Evolutionary conservation across 2,888 invertebrate genomes (phyloP).

Genomic region (Pachycephus smyrnensis): DNA sequence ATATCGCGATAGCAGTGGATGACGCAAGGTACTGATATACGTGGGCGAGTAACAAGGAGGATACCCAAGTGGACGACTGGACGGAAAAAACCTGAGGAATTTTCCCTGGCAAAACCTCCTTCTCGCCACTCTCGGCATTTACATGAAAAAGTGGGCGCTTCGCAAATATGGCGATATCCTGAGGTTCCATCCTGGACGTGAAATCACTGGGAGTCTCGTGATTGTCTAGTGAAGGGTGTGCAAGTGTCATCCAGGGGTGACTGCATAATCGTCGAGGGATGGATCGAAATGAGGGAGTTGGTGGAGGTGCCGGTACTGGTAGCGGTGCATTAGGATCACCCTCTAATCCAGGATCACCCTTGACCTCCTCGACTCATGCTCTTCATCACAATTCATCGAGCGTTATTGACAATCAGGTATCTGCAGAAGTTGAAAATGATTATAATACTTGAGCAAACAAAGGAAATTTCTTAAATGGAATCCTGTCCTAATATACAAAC

Average conservation of each 20-base stretch:
- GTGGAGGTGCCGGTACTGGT: constrained; percentile 30
- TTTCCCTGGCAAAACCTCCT: background rate
- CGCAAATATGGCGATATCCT: background rate
- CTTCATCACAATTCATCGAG: constrained; percentile 48
- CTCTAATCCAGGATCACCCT: constrained; percentile 47
- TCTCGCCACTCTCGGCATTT: background rate
- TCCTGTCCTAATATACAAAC: background rate
- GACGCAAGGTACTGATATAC: background rate
- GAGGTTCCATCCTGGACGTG: background rate
- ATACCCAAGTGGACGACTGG: background rate
- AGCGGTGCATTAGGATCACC: constrained; percentile 10
- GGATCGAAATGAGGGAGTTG: constrained; percentile 54
- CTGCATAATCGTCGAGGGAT: constrained; percentile 25
- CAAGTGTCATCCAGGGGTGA: background rate
- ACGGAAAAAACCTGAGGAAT: background rate
- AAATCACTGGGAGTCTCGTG: background rate
- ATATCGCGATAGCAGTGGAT: background rate
- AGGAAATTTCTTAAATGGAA: background rate
- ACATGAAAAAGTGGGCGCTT: background rate
- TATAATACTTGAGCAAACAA: background rate
- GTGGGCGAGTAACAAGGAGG: background rate
- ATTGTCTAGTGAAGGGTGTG: background rate
- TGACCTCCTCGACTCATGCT: constrained; percentile 49
- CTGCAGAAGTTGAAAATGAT: background rate
- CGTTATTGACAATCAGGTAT: constrained; percentile 55